These are phyloP conservation scores for Bambusicola thoracicus DNA, from an alignment of 2,113 vertebrate species.

Conservation along the genomic window DNA sequence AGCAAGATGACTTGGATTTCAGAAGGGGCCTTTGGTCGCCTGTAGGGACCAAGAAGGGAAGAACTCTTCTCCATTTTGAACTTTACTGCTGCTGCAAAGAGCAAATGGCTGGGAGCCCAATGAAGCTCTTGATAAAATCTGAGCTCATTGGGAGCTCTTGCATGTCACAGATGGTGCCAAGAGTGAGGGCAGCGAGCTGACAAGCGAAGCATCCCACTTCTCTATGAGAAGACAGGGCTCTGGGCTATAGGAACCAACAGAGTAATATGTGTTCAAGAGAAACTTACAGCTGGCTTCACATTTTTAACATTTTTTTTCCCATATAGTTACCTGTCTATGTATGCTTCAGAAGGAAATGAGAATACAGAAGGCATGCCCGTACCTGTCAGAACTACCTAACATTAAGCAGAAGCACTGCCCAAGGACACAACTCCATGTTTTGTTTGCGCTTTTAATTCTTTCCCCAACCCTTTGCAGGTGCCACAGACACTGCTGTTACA, in stretches of 20 bases:
- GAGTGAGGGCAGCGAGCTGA: not conserved
- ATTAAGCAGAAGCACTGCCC: not conserved
- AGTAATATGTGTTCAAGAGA: fast-evolving
- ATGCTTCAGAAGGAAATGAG: not conserved
- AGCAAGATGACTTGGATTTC: not conserved
- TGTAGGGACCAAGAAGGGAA: not conserved
- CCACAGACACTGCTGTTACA: not conserved
- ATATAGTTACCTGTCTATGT: not conserved
- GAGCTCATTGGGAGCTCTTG: not conserved
- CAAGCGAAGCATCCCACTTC: not conserved
- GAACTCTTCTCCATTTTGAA: not conserved
- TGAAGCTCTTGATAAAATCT: not conserved
- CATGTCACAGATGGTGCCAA: not conserved
- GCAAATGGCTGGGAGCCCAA: not conserved
- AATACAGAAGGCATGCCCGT: not conserved
- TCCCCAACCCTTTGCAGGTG: not conserved
- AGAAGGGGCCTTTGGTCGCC: not conserved
- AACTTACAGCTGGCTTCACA: not conserved
- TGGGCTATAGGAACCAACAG: not conserved
- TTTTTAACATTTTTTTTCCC: not conserved
- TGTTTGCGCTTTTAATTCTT: not conserved
- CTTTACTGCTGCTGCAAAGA: not conserved
- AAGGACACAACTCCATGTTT: not conserved
- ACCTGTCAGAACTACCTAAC: not conserved
- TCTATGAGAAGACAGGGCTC: not conserved